These are phyloP conservation scores for Tachina grossa DNA, from an alignment of 2,888 invertebrate species.

Conservation along the genomic window DNA sequence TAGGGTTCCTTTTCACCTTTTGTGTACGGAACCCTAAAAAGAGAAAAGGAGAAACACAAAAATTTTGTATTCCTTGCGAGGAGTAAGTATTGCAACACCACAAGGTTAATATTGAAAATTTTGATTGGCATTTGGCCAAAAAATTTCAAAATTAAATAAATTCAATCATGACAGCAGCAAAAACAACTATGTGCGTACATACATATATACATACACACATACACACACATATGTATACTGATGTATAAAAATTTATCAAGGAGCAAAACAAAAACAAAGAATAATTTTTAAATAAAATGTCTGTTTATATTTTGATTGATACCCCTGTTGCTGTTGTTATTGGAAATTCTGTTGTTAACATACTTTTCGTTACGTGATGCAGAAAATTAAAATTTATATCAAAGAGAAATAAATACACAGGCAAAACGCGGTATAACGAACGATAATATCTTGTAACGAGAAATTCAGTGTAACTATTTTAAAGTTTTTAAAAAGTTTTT, in stretches of 20 bases:
- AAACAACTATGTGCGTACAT: neutral
- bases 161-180: constrained; percentile 16
- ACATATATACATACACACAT: no score
- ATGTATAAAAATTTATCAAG: neutral
- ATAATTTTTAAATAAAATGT: constrained; percentile 4
- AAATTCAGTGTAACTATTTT: no score
- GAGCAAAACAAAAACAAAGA: neutral
- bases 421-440: no score
- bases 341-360: constrained; percentile 5
- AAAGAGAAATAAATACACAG: constrained; percentile 15
- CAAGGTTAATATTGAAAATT: constrained; percentile 59
- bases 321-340: neutral
- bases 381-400: constrained; percentile 38
- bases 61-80: constrained; percentile 11
- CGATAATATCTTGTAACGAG: no score
- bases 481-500: no score
- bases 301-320: constrained; percentile 8
- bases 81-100: constrained; percentile 38
- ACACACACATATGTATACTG: no score
- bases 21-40: no score
- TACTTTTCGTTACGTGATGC: constrained; percentile 30
- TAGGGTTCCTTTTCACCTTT: no score
- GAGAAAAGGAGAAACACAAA: neutral
- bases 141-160: constrained; percentile 42
- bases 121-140: constrained; percentile 68